Percentiles rank a stretch among this genome's conserved stretches.
These are phyloP conservation scores for Lepus americanus DNA, from an alignment of 2,113 vertebrate genomes.

Conservation along the genomic window DNA sequence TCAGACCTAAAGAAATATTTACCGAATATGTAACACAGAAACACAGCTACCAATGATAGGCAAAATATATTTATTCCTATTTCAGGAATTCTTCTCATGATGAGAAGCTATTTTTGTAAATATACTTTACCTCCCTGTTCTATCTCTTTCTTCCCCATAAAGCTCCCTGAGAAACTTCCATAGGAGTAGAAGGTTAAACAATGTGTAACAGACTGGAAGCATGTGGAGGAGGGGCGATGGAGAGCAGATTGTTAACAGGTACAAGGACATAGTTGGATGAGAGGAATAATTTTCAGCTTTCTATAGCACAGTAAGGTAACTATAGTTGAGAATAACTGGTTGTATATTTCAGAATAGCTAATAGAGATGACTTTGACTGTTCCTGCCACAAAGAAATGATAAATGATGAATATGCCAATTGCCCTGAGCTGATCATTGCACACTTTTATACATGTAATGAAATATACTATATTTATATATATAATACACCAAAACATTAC, in stretches of 20 bases:
- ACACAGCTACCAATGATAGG: neutral
- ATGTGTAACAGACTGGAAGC: neutral
- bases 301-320: too few species aligned
- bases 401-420: neutral
- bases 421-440: too few species aligned
- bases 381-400: neutral
- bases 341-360: neutral
- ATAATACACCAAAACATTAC: neutral
- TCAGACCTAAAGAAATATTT: neutral
- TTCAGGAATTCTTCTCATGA: neutral
- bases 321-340: neutral
- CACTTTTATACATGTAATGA: neutral
- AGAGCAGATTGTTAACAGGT: neutral
- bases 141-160: neutral
- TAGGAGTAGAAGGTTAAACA: neutral
- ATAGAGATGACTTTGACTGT: neutral
- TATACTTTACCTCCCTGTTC: neutral
- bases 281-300: neutral
- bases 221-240: neutral
- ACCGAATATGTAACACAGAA: neutral
- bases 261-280: too few species aligned
- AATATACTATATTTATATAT: neutral
- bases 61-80: neutral
- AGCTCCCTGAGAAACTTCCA: neutral
- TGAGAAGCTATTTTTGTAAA: neutral